phyloP scores from a whole-genome alignment of 2,797 vertebrate species.

The Apogon hyalosoma region DNA sequence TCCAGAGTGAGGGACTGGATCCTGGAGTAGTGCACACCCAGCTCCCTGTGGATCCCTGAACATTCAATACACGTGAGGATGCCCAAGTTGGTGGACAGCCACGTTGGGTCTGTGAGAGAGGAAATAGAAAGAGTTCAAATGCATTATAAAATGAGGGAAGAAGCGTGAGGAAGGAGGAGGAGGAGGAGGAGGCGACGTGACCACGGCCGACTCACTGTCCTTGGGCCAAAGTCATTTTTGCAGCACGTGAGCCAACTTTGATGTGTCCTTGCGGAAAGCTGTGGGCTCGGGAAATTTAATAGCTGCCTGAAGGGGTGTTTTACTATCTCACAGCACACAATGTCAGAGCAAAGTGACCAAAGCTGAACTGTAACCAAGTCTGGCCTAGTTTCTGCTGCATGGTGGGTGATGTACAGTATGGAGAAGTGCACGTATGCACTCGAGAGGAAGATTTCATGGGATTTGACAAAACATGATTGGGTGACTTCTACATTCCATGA shows the following conservation, averaged over 20 bases:
- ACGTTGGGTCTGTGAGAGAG: slow-evolving; percentile 89
- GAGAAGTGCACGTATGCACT: background rate
- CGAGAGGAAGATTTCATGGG: slow-evolving; percentile 5
- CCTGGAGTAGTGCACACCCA: slow-evolving; percentile 97
- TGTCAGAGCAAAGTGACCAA: slow-evolving; percentile 43
- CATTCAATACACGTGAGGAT: slow-evolving; percentile 98
- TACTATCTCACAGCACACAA: slow-evolving; percentile 27
- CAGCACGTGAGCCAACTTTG: slow-evolving; percentile 37
- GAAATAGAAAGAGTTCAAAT: background rate
- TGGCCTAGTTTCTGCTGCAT: slow-evolving; percentile 15
- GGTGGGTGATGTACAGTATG: background rate
- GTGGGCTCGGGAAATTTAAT: slow-evolving; percentile 34
- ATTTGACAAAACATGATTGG: background rate
- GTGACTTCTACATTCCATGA: background rate
- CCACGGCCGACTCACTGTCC: slow-evolving; percentile 14
- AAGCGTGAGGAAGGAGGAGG: background rate
- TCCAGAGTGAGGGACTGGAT: slow-evolving; percentile 98
- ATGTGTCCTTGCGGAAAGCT: slow-evolving; percentile 44
- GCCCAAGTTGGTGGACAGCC: slow-evolving; percentile 98
- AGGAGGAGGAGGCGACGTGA: background rate
- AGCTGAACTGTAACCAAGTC: slow-evolving; percentile 21
- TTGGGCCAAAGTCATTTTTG: slow-evolving; percentile 37
- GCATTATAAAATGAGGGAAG: background rate
- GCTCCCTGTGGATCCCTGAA: slow-evolving; percentile 97
- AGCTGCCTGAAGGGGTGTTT: slow-evolving; percentile 40